These are phyloP conservation scores for Chaetodon trifasciatus DNA, from an alignment of 2,797 vertebrate species.

Conservation along the genomic window DNA sequence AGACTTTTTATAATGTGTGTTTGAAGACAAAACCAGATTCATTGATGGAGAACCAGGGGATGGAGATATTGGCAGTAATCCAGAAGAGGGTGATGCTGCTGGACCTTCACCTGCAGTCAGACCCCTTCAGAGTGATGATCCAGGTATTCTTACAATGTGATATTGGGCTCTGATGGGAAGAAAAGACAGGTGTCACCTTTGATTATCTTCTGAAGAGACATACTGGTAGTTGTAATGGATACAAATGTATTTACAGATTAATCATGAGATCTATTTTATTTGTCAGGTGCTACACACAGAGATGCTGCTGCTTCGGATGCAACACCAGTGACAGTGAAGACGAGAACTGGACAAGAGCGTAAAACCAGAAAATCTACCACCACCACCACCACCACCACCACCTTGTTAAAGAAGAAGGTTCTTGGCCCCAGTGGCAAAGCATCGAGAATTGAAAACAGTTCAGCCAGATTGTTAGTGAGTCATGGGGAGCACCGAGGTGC, in stretches of 20 bases:
- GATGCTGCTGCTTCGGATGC: conserved; percentile 58
- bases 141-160: conserved; percentile 62
- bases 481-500: conserved; percentile 38
- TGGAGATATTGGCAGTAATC: conserved; percentile 77
- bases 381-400: conserved; percentile 20
- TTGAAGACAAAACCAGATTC: conserved; percentile 90
- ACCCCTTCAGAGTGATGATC: conserved; percentile 82
- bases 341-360: conserved; percentile 68
- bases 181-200: not conserved
- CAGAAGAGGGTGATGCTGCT: conserved; percentile 80
- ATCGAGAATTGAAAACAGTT: conserved; percentile 76
- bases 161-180: not conserved
- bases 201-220: too few species aligned
- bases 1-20: conserved; percentile 14
- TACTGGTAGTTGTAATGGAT: not conserved
- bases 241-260: not conserved
- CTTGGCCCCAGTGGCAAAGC: conserved; percentile 49
- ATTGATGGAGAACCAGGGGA: conserved; percentile 82
- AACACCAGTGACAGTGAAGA: conserved; percentile 38
- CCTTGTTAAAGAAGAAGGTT: conserved; percentile 64
- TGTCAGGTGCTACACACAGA: conserved; percentile 63
- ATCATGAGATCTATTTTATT: conserved; percentile 26
- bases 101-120: conserved; percentile 72
- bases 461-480: conserved; percentile 64
- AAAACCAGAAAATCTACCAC: conserved; percentile 75